Base-by-base conservation (phyloP, 37 sponge, comb jelly and placozoan genomes). In the Aplysina aerophoba region DNA sequence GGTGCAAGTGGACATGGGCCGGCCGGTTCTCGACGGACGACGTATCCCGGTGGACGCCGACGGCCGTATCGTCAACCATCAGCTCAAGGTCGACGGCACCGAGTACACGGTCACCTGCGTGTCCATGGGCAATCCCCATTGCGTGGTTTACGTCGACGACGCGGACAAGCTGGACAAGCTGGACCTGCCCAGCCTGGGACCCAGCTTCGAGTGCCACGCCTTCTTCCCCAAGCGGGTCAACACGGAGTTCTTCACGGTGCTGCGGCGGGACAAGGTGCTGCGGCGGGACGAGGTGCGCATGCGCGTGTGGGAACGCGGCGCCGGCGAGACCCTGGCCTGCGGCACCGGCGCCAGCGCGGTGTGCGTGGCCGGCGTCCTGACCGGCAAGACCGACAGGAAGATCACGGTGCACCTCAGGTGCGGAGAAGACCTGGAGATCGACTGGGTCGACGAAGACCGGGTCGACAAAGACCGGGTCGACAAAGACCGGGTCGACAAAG, bases 291-390 rank as follows among this genome's bases (percentile, higher is more conserved):
- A 77, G 25, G 16, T 77, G 15, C 25, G 33, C 11, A 13, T 77
- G 55, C 12, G 55, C 6, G 55, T 77, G 11, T 77, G 61, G 58
- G 82, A 81, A 16, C 61, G 82, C 20, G 62, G 15, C 33, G 60
- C 14, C 30, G 82, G 82, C 15, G 61, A 81, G 61, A 81, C 82
- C 13, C 25, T 81, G 63, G 82, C 82, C 30, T 81, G 63, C 30
- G 82, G 82, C 61, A 50, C 82, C 30, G 63, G 82, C 12, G 63
- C 55, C 13, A 35, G 79, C 33, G 79, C 79, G 25, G 79, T 38
- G 17, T 25, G 24, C 11, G 67, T 65, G 67, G 67, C 67, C 12
- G 67, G 67, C 31, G 30, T 12, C 11, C 16, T 65, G 16, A 27
- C 11, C 24, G 67, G 67, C 13, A 31, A 31, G 16, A 12, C 30